Base-by-base conservation (phyloP, 1,140 invertebrate species). In the Penaeus japonicus region DNA sequence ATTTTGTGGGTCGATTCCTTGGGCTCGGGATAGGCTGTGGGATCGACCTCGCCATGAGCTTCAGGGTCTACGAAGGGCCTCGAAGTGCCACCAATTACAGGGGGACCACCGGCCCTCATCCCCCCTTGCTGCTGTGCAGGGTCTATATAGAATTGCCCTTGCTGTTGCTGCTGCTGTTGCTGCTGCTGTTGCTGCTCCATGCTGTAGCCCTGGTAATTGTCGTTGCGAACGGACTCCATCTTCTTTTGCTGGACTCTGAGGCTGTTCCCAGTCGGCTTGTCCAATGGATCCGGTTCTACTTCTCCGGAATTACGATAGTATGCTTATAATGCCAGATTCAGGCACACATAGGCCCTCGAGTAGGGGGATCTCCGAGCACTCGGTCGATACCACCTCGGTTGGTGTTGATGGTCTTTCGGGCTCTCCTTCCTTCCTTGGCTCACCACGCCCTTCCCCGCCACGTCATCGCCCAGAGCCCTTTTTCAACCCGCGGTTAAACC, bases 1-100 rank as follows among this genome's bases (percentile, higher is more conserved):
- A 98, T 97, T 93, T 97, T 97, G 92, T 97, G 95, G 77, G 97
- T 97, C 35, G 96, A 95, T 91, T 97, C 97, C 92, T 97, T 97
- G 0, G 97, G 95, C 91, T 96, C 94, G 0, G 96, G 96, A 92
- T 94, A 96, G 92, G 93, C 92, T 81, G 92, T 93, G 1, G 96
- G 95, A 92, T 97, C 96, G 70, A 97, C 96, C 91, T 96, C 96
- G 22, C 96, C 96, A 70, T 93, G 92, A 30, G 95, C 96, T 32
- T 96, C 94, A 0, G 96, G 95, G 92, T 96, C 95, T 0, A 96
- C 96, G 91, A 94, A 93, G 20, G 96, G 96, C 59, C 96, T 79
- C 17, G 77, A 39, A 47, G 24, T 22, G 65, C 20, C 84, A 32
- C 84, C n/a, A 62, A 77, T 47, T 4, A 84, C 55, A 20, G 53